A percentile compares a stretch with the other conserved stretches of the same genome.
These are phyloP conservation scores for Erebia palarica DNA, from an alignment of 2,888 invertebrate species.

Conservation along the genomic window DNA sequence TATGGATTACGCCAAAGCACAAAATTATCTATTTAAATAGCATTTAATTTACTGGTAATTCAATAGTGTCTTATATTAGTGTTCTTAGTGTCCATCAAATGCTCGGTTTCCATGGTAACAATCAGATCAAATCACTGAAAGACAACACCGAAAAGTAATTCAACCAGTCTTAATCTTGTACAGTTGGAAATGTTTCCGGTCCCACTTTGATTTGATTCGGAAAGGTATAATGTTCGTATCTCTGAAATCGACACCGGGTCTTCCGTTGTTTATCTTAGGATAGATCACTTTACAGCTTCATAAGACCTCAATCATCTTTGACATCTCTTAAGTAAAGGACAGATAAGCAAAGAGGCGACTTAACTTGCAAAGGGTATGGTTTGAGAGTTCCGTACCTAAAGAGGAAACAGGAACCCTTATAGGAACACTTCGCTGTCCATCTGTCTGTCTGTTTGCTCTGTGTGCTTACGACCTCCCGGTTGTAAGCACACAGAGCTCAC, in stretches of 20 bases:
- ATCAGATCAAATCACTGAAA: not conserved
- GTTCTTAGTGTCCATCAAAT: not conserved
- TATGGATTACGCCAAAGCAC: too few species aligned
- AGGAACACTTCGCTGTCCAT: too few species aligned
- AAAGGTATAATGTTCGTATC: not conserved
- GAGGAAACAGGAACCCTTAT: too few species aligned
- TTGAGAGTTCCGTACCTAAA: too few species aligned
- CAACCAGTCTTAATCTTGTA: not conserved
- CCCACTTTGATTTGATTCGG: not conserved
- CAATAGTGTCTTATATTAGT: too few species aligned
- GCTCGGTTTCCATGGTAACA: not conserved
- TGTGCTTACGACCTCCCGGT: too few species aligned
- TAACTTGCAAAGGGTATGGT: not conserved
- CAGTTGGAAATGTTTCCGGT: not conserved
- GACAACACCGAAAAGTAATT: constrained; percentile 7
- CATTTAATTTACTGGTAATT: too few species aligned
- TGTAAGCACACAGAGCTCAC: too few species aligned
- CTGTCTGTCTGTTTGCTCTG: too few species aligned
- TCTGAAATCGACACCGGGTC: constrained; percentile 1
- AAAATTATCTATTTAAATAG: too few species aligned
- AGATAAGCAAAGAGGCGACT: not conserved
- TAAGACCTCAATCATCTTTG: not conserved
- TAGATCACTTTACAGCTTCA: not conserved
- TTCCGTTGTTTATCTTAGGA: not conserved
- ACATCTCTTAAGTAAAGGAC: not conserved